Percentiles rank a stretch among this genome's conserved stretches.
These are phyloP conservation scores for Aelia acuminata DNA, from an alignment of 2,888 invertebrate genomes.

Conservation along the genomic window DNA sequence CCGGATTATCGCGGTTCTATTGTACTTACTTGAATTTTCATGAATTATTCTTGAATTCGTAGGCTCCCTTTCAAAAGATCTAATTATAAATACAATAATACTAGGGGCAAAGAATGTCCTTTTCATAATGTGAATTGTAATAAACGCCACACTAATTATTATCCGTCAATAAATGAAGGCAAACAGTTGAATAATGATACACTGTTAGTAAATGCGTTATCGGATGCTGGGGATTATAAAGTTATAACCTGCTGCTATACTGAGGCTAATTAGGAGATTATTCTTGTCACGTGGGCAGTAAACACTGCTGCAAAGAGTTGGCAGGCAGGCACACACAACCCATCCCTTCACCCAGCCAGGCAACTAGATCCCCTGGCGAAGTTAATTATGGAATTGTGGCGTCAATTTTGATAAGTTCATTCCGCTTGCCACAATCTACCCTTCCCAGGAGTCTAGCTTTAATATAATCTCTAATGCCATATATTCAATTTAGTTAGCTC, in stretches of 20 bases:
- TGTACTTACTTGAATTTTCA: no score
- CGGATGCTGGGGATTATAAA: not conserved
- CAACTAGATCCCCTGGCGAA: not conserved
- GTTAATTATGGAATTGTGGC: not conserved
- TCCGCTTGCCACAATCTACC: not conserved
- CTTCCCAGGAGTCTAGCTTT: not conserved
- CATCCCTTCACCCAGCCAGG: not conserved
- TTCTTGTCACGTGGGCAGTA: not conserved
- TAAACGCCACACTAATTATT: not conserved
- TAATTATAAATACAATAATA: not conserved
- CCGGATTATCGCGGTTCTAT: no score
- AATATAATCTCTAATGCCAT: not conserved
- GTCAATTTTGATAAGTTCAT: not conserved
- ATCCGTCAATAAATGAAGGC: not conserved
- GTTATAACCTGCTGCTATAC: not conserved
- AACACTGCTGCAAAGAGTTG: not conserved
- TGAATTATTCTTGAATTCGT: not conserved
- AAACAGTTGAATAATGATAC: conserved; percentile 22
- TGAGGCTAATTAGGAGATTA: not conserved
- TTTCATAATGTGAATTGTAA: not conserved
- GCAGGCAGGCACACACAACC: not conserved
- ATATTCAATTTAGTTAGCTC: no score
- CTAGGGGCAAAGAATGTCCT: not conserved
- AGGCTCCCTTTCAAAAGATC: not conserved
- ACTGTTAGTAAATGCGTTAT: not conserved